These are phyloP conservation scores for Moxostoma hubbsi DNA, from an alignment of 2,797 vertebrate species.

Conservation along the genomic window DNA sequence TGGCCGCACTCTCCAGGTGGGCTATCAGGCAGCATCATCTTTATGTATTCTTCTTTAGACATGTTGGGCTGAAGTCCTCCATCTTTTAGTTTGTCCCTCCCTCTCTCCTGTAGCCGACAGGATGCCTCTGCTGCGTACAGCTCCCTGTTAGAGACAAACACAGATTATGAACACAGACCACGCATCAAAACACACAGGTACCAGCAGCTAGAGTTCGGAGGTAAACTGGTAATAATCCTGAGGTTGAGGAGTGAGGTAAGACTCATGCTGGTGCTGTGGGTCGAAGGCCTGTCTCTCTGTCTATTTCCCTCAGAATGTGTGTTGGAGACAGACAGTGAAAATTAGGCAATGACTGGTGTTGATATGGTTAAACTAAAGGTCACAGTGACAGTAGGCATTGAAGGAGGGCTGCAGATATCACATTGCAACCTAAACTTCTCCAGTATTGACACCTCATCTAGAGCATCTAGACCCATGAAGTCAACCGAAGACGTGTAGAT, in stretches of 20 bases:
- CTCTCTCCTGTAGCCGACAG: conserved; percentile 75
- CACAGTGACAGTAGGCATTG: neutral
- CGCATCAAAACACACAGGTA: no score
- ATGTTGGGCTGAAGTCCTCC: conserved; percentile 82
- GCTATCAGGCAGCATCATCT: conserved; percentile 87
- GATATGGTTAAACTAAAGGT: neutral
- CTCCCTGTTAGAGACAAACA: conserved; percentile 76
- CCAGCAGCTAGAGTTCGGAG: conserved; percentile 41
- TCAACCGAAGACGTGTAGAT: neutral
- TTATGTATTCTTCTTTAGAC: conserved; percentile 91
- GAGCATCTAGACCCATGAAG: no score
- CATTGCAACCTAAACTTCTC: neutral
- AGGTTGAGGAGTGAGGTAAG: neutral
- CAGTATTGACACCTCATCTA: neutral
- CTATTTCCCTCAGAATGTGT: neutral
- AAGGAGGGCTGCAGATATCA: neutral
- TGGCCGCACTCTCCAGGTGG: conserved; percentile 81
- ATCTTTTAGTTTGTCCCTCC: conserved; percentile 64
- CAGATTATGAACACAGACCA: conserved; percentile 23
- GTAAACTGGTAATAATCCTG: conserved; percentile 45
- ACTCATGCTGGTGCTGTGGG: conserved; percentile 4
- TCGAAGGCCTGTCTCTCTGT: neutral
- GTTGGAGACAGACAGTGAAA: neutral
- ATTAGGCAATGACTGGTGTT: neutral
- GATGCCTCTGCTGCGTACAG: conserved; percentile 83